Percentiles rank a stretch among this genome's conserved stretches.
phyloP scores from a whole-genome alignment of 2,888 invertebrate genomes.

The Ochropleura leucogaster region DNA sequence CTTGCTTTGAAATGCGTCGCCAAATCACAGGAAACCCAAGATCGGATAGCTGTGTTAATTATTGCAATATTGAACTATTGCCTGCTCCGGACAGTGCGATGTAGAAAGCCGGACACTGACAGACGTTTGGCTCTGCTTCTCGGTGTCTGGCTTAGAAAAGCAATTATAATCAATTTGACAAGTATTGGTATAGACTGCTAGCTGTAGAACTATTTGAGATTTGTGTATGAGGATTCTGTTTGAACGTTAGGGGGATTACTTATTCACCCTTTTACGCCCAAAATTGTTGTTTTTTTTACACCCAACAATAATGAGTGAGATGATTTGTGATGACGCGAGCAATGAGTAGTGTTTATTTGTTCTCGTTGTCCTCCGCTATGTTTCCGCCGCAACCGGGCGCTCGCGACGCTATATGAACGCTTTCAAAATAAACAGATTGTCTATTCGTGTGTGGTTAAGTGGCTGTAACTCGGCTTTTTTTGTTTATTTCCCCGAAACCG shows the following conservation, averaged over 20 bases:
- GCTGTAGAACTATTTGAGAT: background rate
- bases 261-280: background rate
- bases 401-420: conserved; percentile 68
- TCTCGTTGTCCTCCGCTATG: conserved; percentile 54
- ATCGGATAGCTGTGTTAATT: background rate
- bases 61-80: background rate
- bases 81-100: background rate
- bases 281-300: background rate
- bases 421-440: conserved; percentile 82
- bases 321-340: conserved; percentile 32
- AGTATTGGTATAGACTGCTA: background rate
- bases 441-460: conserved; percentile 78
- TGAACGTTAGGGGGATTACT: background rate
- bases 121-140: background rate
- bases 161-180: background rate
- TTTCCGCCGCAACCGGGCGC: conserved; percentile 48
- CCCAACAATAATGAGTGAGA: background rate
- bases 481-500: conserved; percentile 76
- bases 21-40: background rate
- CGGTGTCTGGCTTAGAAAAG: background rate
- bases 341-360: conserved; percentile 59
- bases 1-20: background rate
- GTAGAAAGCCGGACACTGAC: background rate
- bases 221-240: background rate
- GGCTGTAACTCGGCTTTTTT: conserved; percentile 75